phyloP scores from a whole-genome alignment of 1,140 invertebrate genomes.

The Nasonia longicornis region DNA sequence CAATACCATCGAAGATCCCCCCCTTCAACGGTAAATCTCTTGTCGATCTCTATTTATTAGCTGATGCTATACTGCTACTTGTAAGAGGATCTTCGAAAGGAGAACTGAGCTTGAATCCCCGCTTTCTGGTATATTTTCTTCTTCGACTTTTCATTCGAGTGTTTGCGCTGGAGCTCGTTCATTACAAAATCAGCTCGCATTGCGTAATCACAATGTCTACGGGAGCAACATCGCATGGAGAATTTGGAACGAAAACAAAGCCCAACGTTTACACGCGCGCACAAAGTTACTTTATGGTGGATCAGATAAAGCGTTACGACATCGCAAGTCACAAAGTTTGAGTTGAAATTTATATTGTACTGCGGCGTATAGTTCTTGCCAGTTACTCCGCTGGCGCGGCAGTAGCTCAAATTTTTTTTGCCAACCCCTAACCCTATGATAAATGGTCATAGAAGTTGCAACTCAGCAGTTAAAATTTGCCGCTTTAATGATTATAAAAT shows the following conservation, averaged over 20 bases:
- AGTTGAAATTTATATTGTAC: constrained; percentile 23
- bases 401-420: constrained; percentile 12
- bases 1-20: neutral
- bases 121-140: too few species aligned
- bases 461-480: constrained; percentile 18
- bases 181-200: too few species aligned
- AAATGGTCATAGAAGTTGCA: constrained; percentile 13
- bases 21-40: neutral
- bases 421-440: neutral
- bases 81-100: too few species aligned
- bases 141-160: too few species aligned
- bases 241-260: too few species aligned
- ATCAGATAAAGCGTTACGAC: constrained; percentile 6
- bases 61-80: too few species aligned
- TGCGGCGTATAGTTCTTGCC: neutral
- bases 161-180: too few species aligned
- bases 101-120: too few species aligned
- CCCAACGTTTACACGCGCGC: too few species aligned
- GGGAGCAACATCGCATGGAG: too few species aligned
- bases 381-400: neutral
- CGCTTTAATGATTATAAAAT: constrained; percentile 23
- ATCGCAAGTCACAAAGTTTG: neutral
- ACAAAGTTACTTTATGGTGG: neutral
- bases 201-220: too few species aligned
- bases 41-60: neutral